Conservation (phyloP, 2,888 invertebrate genomes). For the Dynastes grantii region DNA sequence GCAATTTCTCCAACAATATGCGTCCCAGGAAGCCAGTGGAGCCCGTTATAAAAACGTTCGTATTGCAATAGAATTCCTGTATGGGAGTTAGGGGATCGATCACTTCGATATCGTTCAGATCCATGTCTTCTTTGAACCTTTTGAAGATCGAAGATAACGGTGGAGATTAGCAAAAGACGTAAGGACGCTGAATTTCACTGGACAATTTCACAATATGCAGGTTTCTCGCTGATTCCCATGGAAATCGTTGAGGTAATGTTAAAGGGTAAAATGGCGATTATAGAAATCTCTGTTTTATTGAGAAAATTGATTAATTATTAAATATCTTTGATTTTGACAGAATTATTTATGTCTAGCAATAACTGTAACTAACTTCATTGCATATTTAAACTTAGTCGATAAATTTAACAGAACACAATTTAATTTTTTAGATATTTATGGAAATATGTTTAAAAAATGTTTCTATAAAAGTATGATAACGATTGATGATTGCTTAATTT, state of each 20-base stretch:
- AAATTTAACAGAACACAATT: too few relatives aligned
- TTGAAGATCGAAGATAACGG: too few relatives aligned
- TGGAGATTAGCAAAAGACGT: background rate
- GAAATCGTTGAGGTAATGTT: background rate
- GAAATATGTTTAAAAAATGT: too few relatives aligned
- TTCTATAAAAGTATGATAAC: too few relatives aligned
- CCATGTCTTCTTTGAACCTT: background rate
- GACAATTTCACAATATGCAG: background rate
- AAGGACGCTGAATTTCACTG: background rate
- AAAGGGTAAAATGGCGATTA: background rate
- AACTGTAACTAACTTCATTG: too few relatives aligned
- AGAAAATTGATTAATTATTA: too few relatives aligned
- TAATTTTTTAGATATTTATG: too few relatives aligned
- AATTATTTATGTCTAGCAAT: too few relatives aligned
- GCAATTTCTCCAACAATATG: constrained; percentile 75
- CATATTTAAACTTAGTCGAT: too few relatives aligned
- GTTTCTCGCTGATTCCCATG: background rate
- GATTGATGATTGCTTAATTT: too few relatives aligned
- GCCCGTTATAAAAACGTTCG: constrained; percentile 68
- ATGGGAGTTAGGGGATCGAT: constrained; percentile 55
- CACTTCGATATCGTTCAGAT: constrained; percentile 28
- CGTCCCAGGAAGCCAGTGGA: constrained; percentile 75
- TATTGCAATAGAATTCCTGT: constrained; percentile 66
- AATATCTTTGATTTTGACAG: too few relatives aligned
- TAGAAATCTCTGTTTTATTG: background rate